A percentile compares a stretch with the other conserved stretches of the same genome.
Evolutionary conservation across 2,797 vertebrate species (phyloP).

Genomic region (Sciurus carolinensis): DNA sequence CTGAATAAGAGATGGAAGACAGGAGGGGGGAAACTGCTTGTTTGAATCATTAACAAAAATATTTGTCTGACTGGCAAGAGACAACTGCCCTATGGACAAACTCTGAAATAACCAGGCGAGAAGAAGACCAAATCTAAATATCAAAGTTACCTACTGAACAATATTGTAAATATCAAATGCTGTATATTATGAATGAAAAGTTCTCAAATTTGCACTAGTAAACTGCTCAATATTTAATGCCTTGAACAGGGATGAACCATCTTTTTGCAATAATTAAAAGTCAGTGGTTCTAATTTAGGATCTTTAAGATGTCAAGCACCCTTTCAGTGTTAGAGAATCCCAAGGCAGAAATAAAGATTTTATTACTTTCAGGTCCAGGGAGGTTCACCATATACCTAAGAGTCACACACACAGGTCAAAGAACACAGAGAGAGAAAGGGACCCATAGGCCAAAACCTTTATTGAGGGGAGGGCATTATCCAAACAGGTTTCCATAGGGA

Average conservation of each 20-base stretch:
- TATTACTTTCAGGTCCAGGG: not conserved
- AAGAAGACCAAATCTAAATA: slow-evolving; percentile 26
- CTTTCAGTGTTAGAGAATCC: not conserved
- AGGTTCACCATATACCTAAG: too few species aligned
- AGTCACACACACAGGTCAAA: not conserved
- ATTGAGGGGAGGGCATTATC: not conserved
- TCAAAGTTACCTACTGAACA: not conserved
- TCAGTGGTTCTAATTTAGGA: not conserved
- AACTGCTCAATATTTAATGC: not conserved
- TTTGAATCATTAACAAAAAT: not conserved
- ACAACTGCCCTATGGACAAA: not conserved
- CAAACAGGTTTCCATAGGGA: not conserved
- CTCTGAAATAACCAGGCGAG: slow-evolving; percentile 22
- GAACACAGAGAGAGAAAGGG: too few species aligned
- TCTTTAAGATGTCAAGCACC: not conserved
- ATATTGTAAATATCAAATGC: not conserved
- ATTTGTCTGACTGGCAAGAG: not conserved
- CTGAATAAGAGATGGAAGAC: not conserved
- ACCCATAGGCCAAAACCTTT: not conserved
- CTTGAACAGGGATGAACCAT: not conserved
- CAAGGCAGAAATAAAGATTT: not conserved
- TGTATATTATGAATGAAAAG: not conserved
- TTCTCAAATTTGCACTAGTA: not conserved
- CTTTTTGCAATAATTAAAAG: slow-evolving; percentile 16
- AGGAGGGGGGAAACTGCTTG: not conserved